These are phyloP conservation scores for Drosophila kurseongensis DNA, from an alignment of 1,140 invertebrate species.

Conservation along the genomic window DNA sequence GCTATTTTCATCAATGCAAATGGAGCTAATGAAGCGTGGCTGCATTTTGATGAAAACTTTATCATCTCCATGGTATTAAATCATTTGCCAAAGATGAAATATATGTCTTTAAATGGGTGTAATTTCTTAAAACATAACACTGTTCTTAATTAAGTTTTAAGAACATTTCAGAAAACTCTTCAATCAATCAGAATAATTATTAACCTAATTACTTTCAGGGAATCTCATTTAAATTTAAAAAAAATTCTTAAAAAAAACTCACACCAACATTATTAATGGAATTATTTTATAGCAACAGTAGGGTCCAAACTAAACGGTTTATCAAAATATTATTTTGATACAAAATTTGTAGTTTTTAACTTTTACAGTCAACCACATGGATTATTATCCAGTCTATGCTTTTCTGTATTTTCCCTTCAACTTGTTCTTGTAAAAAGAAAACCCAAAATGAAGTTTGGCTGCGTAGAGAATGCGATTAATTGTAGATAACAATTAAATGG, in stretches of 20 bases:
- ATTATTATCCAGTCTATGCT: slow-evolving; percentile 2
- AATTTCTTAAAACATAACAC: too few species aligned
- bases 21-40: slow-evolving; percentile 4
- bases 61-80: background rate
- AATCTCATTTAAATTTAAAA: too few species aligned
- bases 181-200: too few species aligned
- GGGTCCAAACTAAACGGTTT: too few species aligned
- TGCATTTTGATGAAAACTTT: background rate
- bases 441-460: slow-evolving; percentile 20
- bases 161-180: too few species aligned
- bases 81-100: background rate
- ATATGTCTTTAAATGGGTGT: too few species aligned
- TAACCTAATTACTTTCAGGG: too few species aligned
- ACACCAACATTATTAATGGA: too few species aligned
- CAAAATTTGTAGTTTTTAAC: background rate
- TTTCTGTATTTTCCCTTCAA: background rate
- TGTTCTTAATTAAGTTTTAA: too few species aligned
- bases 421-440: slow-evolving; percentile 2
- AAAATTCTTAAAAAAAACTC: too few species aligned
- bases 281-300: too few species aligned
- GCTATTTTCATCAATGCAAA: slow-evolving; percentile 6
- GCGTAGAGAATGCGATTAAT: slow-evolving; percentile 60
- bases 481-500: slow-evolving; percentile 42
- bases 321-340: too few species aligned
- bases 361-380: slow-evolving; percentile 1